Evolutionary conservation across 1,140 invertebrate genomes (phyloP).

Genomic region (Brachionus calyciflorus): DNA sequence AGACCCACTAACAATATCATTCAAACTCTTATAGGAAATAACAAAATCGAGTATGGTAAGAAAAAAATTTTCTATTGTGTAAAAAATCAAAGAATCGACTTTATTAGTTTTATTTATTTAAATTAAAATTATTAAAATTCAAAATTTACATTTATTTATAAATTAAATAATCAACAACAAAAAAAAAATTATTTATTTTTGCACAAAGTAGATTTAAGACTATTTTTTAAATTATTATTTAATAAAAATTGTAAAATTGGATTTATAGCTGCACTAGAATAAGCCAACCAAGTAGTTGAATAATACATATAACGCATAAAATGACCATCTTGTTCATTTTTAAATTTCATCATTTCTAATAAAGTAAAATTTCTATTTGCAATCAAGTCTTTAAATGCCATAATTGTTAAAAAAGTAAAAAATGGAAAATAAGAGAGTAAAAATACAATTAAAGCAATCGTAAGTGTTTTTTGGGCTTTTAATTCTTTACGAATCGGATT

Average conservation of each 20-base stretch:
- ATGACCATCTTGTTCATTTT: too few species aligned
- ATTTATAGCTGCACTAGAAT: conserved; percentile 39
- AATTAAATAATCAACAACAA: not conserved
- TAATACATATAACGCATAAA: not conserved
- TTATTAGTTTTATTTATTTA: too few species aligned
- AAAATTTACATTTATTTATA: too few species aligned
- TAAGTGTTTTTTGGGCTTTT: conserved; percentile 34
- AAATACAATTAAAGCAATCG: conserved; percentile 27
- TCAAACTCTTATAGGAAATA: too few species aligned
- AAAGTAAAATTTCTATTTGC: not conserved
- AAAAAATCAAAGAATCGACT: too few species aligned
- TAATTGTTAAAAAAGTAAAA: conserved; percentile 34
- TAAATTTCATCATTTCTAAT: not conserved
- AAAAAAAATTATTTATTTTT: conserved; percentile 11
- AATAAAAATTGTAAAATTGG: conserved; percentile 28
- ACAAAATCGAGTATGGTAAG: too few species aligned
- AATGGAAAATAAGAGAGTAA: conserved; percentile 37
- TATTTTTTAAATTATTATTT: conserved; percentile 37
- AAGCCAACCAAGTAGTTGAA: conserved; percentile 17
- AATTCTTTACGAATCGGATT: conserved; percentile 39
- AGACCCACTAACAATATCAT: too few species aligned
- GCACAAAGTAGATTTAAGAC: not conserved
- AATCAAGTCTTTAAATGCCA: not conserved
- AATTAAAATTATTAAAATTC: too few species aligned
- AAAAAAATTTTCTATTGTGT: too few species aligned